These are phyloP conservation scores for Grallaria varia DNA, from an alignment of 2,113 vertebrate genomes.

Conservation along the genomic window DNA sequence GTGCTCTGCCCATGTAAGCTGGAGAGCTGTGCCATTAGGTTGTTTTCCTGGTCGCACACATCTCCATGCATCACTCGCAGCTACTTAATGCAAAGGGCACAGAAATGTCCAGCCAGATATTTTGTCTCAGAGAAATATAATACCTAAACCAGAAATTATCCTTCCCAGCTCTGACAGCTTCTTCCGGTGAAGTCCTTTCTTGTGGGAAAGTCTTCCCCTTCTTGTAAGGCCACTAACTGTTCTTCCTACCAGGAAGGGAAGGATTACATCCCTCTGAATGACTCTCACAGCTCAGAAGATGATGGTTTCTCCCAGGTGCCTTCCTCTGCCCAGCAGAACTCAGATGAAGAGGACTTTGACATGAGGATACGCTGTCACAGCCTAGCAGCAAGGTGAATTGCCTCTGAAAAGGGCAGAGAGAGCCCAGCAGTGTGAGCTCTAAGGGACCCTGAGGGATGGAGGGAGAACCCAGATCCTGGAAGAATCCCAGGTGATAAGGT, in stretches of 20 bases:
- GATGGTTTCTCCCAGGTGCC: constrained; percentile 89
- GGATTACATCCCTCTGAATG: constrained; percentile 79
- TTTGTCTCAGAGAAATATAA: background rate
- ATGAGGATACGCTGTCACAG: constrained; percentile 82
- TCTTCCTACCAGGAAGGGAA: constrained; percentile 81
- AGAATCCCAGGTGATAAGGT: background rate
- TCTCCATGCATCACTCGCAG: background rate
- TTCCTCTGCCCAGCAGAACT: constrained; percentile 79
- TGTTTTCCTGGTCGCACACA: background rate
- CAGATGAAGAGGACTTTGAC: constrained; percentile 79
- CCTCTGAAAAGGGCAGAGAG: background rate
- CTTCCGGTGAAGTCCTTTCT: background rate
- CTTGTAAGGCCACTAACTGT: background rate
- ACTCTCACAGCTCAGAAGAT: constrained; percentile 90
- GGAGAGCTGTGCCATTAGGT: background rate
- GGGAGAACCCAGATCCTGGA: background rate
- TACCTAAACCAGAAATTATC: background rate
- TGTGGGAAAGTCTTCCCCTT: background rate
- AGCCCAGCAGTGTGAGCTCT: background rate
- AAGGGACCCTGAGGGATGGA: background rate
- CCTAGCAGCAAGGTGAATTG: constrained; percentile 84
- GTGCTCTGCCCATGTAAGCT: background rate
- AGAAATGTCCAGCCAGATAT: background rate
- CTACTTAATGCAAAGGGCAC: background rate
- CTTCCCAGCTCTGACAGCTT: background rate